Evolutionary conservation across 2,888 invertebrate species (phyloP).

Genomic region (Mesoligia furuncula): DNA sequence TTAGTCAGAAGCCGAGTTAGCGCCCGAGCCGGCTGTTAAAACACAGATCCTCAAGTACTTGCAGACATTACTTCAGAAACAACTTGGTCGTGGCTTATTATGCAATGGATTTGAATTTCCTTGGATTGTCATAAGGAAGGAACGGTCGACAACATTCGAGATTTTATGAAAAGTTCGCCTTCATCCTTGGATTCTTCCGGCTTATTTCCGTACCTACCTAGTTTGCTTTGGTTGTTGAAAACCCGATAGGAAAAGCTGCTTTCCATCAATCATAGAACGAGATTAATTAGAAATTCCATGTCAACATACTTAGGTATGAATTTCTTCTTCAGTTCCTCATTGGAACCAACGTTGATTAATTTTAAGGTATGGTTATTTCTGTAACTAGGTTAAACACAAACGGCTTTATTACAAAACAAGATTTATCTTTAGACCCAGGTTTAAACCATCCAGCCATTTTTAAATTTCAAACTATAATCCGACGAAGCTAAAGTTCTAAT

Average conservation of each 20-base stretch:
- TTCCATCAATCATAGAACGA: neutral
- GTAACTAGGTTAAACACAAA: too few species aligned
- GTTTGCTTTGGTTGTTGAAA: neutral
- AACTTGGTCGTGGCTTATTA: constrained; percentile 56
- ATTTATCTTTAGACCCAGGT: too few species aligned
- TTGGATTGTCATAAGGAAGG: constrained; percentile 29
- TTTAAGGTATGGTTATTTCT: too few species aligned
- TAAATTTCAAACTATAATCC: too few species aligned
- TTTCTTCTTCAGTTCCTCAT: neutral
- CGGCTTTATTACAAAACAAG: too few species aligned
- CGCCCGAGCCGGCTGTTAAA: constrained; percentile 60
- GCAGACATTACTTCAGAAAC: constrained; percentile 55
- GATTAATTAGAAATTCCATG: neutral
- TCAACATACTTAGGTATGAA: neutral
- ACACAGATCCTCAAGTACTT: constrained; percentile 56
- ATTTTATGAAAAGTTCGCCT: constrained; percentile 19
- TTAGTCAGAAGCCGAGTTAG: constrained; percentile 58
- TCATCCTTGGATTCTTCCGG: constrained; percentile 11
- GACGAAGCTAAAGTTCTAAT: too few species aligned
- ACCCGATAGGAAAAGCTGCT: neutral
- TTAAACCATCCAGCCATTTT: too few species aligned
- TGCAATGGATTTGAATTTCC: constrained; percentile 57
- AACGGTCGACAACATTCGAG: constrained; percentile 16
- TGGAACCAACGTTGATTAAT: neutral
- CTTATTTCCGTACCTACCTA: neutral